These are phyloP conservation scores for Dendropsophus ebraccatus DNA, from an alignment of 2,113 vertebrate genomes.

Conservation along the genomic window DNA sequence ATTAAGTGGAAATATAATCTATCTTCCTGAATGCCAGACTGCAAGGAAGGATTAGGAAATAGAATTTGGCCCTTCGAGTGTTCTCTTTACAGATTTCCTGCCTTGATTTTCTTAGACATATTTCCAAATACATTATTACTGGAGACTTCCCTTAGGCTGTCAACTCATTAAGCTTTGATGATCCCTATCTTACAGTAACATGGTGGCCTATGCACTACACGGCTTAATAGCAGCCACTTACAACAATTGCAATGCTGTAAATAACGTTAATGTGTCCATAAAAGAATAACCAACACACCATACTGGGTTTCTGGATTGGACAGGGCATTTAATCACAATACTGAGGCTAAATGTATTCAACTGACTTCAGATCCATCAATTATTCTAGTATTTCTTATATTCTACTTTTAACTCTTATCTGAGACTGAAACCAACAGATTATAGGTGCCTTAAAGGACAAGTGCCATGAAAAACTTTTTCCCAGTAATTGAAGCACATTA, in stretches of 20 bases:
- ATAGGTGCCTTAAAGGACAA: no score
- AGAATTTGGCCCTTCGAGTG: background rate
- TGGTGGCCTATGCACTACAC: background rate
- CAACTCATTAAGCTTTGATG: constrained; percentile 5
- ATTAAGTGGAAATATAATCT: constrained; percentile 44
- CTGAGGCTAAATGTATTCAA: background rate
- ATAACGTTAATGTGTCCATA: background rate
- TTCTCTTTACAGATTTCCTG: constrained; percentile 18
- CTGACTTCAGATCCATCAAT: background rate
- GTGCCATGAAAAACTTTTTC: no score
- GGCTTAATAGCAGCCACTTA: background rate
- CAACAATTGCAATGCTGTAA: background rate
- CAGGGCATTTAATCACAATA: background rate
- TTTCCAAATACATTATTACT: constrained; percentile 9
- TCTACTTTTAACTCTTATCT: background rate
- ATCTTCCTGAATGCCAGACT: background rate
- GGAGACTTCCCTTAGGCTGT: background rate
- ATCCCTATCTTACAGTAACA: background rate
- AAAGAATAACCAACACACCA: background rate
- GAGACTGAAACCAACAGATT: no score
- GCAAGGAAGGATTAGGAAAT: constrained; percentile 17
- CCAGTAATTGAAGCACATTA: no score
- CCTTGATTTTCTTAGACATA: background rate
- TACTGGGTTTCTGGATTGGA: background rate
- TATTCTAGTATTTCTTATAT: background rate